Conservation (phyloP, 2,797 vertebrate species). For the Lepilemur septentrionalis region DNA sequence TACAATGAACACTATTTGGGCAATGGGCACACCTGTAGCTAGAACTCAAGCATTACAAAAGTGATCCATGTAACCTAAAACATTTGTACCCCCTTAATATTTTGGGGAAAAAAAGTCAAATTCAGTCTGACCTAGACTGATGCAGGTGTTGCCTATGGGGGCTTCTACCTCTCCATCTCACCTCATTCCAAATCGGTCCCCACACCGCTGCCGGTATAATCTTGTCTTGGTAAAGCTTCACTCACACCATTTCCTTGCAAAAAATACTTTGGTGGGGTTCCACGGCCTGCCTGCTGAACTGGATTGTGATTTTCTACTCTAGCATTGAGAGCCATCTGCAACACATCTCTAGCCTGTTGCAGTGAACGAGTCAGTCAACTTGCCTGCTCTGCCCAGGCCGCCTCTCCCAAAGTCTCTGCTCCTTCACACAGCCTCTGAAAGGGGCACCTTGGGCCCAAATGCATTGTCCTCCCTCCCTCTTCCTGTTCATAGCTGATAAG, state of each 20-base stretch:
- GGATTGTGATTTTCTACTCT: neutral
- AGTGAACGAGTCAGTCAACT: neutral
- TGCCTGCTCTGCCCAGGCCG: neutral
- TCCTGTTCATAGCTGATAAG: neutral
- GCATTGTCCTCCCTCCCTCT: neutral
- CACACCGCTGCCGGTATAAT: neutral
- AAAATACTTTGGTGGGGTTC: neutral
- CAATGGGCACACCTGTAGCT: neutral
- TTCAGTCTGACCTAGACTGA: neutral
- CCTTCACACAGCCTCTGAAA: neutral
- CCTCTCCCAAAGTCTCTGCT: neutral
- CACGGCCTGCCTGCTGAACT: fast-evolving
- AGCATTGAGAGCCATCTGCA: neutral
- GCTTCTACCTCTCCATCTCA: neutral
- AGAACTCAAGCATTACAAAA: neutral
- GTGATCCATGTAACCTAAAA: neutral
- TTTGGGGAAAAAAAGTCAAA: neutral
- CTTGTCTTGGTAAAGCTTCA: neutral
- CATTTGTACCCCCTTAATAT: neutral
- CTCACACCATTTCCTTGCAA: neutral
- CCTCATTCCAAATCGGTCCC: neutral
- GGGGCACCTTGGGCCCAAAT: no score
- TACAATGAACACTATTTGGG: neutral
- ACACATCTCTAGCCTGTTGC: neutral
- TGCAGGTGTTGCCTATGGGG: neutral